Evolutionary conservation across 2,113 vertebrate genomes (phyloP).

Genomic region (Chloebia gouldiae): DNA sequence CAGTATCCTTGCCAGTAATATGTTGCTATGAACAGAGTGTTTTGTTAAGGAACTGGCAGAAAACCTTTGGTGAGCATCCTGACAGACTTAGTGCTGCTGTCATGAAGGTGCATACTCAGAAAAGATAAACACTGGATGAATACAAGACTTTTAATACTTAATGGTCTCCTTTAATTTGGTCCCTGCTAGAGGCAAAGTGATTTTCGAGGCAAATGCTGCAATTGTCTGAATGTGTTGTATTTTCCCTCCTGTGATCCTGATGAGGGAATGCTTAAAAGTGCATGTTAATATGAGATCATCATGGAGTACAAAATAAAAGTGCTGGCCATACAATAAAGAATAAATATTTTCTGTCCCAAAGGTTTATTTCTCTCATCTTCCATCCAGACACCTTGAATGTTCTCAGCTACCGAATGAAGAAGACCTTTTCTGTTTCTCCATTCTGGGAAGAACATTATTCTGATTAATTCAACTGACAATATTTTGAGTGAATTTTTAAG

Average conservation of each 20-base stretch:
- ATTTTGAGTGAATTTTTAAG: neutral
- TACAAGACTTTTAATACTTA: neutral
- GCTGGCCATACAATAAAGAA: neutral
- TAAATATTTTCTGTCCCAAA: neutral
- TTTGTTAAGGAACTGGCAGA: neutral
- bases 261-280: neutral
- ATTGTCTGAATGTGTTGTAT: neutral
- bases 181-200: neutral
- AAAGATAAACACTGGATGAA: neutral
- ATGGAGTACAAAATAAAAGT: neutral
- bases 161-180: neutral
- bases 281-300: neutral
- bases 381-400: neutral
- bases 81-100: neutral
- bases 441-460: neutral
- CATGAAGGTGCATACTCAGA: neutral
- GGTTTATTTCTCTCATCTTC: neutral
- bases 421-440: neutral
- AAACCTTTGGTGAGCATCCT: neutral
- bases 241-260: neutral
- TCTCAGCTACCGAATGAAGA: neutral
- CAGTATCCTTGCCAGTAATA: neutral
- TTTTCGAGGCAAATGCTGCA: neutral
- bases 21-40: neutral
- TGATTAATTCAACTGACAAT: neutral